Base-by-base conservation (phyloP, 2,888 invertebrate species). In the Atherix ibis region DNA sequence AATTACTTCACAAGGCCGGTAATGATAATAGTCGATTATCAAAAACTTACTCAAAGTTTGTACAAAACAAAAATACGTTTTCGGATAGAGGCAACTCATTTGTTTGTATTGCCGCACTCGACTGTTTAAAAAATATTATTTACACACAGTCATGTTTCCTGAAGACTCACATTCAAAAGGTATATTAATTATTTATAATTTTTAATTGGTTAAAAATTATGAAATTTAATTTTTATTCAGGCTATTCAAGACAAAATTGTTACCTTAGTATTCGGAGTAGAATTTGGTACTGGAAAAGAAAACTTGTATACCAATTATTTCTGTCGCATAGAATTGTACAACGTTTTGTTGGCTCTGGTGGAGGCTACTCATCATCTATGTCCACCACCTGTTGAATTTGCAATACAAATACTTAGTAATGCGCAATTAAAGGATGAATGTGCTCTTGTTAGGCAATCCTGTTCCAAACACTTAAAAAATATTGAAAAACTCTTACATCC, bases 401-500 rank as follows among this genome's bases (percentile, higher is more conserved):
- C 43, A 3, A 27, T 50, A 4, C 39, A 40, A 18, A 43, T 52
- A 12, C 26, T 53, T 6, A 35, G 40, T 30, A 42, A 27, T 4
- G 51, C 46, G 0, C 45, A 46, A n/a, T 35, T 43, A 3, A 37
- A 41, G 14, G 54, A 54, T 43, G 13, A 26, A 3, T 44, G 42
- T 35, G 15, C 30, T 1, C 32, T 36, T 3, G 46, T 52, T 5
- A 43, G 51, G 10, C 15, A 36, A 4, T 32, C 19, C 6, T 52
- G 51, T 32, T 32, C 32, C 2, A 27, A 41, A 10, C 34, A 46
- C 28, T 38, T 53, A 12, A 35, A 24, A 12, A 42, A 38, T 19
- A 31, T 53, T 4, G 53, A 53, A 36, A 50, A 49, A 34, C 35
- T 50, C 4, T 33, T 52, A 30, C 54, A 54, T 43, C 53, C 53